phyloP scores from a whole-genome alignment of 2,797 vertebrate species.

The Meda fulgida region DNA sequence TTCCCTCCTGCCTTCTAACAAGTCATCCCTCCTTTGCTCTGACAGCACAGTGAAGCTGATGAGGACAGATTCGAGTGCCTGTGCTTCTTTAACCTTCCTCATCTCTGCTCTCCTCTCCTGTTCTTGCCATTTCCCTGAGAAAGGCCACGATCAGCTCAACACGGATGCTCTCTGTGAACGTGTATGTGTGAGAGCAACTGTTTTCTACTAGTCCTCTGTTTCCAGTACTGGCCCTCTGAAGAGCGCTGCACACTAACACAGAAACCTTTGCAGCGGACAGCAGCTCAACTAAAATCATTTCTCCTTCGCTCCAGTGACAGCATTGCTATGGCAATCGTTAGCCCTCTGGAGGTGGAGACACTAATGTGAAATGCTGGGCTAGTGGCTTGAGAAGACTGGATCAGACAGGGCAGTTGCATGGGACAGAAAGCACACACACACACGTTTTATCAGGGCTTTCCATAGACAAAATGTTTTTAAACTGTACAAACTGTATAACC shows the following conservation, averaged over 20 bases:
- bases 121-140: slow-evolving; percentile 28
- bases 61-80: slow-evolving; percentile 38
- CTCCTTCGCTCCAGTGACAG: slow-evolving; percentile 32
- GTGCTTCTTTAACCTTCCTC: slow-evolving; percentile 51
- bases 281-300: slow-evolving; percentile 15
- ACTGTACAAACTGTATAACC: background rate
- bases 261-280: slow-evolving; percentile 23
- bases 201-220: slow-evolving; percentile 14
- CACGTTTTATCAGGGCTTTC: background rate
- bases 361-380: slow-evolving; percentile 1
- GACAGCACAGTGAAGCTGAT: slow-evolving; percentile 44
- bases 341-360: slow-evolving; percentile 24
- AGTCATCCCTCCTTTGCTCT: slow-evolving; percentile 50
- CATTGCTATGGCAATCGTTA: slow-evolving; percentile 21
- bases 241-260: background rate
- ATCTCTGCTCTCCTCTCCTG: slow-evolving; percentile 23
- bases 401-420: background rate
- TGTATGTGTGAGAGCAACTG: background rate
- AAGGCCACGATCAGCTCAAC: slow-evolving; percentile 3
- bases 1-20: slow-evolving; percentile 47
- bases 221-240: slow-evolving; percentile 15
- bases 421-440: background rate
- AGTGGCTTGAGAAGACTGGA: slow-evolving; percentile 19
- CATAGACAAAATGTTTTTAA: background rate
- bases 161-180: background rate